phyloP scores from a whole-genome alignment of 2,888 invertebrate genomes.

The Protodeltote pygarga region DNA sequence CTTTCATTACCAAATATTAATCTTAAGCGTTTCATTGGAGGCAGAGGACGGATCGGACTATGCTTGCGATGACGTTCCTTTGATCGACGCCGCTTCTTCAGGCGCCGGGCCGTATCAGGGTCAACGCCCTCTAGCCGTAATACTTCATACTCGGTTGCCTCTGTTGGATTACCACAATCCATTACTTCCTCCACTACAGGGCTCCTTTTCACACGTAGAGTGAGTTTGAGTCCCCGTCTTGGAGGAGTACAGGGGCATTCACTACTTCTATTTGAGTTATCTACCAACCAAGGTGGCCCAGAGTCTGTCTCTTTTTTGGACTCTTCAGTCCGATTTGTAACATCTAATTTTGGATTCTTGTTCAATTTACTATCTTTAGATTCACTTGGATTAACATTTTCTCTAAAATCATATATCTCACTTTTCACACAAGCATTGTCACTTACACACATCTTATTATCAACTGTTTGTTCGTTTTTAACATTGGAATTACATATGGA shows the following conservation, averaged over 20 bases:
- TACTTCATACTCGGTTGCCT: constrained; percentile 94
- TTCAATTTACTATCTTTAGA: constrained; percentile 73
- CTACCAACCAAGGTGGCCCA: constrained; percentile 77
- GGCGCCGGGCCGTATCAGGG: constrained; percentile 83
- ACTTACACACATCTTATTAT: constrained; percentile 68
- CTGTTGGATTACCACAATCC: constrained; percentile 90
- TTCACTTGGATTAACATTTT: constrained; percentile 84
- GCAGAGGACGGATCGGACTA: constrained; percentile 87
- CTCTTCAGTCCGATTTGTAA: constrained; percentile 70
- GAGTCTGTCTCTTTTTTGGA: constrained; percentile 74
- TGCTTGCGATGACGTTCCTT: constrained; percentile 83
- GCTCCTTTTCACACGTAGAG: constrained; percentile 94
- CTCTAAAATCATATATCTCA: constrained; percentile 83
- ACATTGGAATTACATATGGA: constrained; percentile 56
- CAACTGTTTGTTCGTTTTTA: constrained; percentile 67
- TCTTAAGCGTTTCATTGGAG: constrained; percentile 94
- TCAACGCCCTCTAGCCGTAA: constrained; percentile 93
- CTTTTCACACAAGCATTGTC: constrained; percentile 75
- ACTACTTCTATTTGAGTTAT: constrained; percentile 79
- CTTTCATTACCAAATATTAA: constrained; percentile 96
- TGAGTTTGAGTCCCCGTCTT: constrained; percentile 90
- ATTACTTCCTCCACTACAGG: constrained; percentile 94
- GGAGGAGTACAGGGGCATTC: constrained; percentile 87
- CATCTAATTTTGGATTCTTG: constrained; percentile 74
- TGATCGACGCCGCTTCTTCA: constrained; percentile 85